Conservation (phyloP, 64 coral and sea anemone species). For the Pocillopora damicornis region DNA sequence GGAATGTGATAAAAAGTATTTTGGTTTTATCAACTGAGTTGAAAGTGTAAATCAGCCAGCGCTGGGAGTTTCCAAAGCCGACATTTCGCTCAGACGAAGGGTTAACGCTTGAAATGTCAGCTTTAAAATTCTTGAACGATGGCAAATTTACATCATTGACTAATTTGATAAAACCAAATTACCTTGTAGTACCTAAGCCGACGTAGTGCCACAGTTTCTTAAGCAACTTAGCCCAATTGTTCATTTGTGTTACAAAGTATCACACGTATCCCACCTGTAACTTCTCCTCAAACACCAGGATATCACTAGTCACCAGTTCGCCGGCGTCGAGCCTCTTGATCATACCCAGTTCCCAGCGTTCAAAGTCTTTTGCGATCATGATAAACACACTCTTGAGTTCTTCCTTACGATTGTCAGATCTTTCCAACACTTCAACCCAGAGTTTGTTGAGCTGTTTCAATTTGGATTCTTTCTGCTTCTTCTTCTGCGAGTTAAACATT, state of each 20-base stretch:
- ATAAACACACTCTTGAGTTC: slow-evolving; percentile 97
- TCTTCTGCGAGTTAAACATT: slow-evolving; percentile 81
- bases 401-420: slow-evolving; percentile 62
- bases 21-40: no score
- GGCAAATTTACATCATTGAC: no score
- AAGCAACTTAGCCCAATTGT: no score
- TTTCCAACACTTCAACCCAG: slow-evolving; percentile 80
- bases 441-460: slow-evolving; percentile 92
- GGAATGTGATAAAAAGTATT: no score
- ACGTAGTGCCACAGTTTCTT: no score
- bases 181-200: no score
- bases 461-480: slow-evolving; percentile 92
- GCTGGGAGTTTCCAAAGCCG: no score
- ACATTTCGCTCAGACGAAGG: no score
- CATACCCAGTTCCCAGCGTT: slow-evolving; percentile 83
- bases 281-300: slow-evolving; percentile 96
- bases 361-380: slow-evolving; percentile 86
- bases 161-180: no score
- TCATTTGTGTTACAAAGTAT: neutral
- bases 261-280: slow-evolving; percentile 50
- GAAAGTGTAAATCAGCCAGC: no score
- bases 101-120: no score
- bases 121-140: no score
- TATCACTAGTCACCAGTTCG: slow-evolving; percentile 82
- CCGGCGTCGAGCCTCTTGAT: slow-evolving; percentile 88